Base-by-base conservation (phyloP, 2,797 vertebrate species). In the Enteromius afrohamiltoni region DNA sequence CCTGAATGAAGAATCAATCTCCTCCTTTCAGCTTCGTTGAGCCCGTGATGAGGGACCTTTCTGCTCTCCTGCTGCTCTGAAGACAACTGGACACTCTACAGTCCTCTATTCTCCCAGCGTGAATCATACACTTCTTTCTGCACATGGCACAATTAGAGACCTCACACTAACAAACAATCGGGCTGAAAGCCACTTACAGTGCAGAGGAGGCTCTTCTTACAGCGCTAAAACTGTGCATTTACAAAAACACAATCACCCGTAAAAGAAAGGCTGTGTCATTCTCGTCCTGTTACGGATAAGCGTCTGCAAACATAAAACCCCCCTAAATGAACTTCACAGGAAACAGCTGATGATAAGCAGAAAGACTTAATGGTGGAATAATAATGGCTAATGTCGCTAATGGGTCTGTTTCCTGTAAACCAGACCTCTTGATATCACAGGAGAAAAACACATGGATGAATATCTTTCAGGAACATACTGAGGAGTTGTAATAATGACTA, bases 351-450 rank as follows among this genome's bases (percentile, higher is more conserved):
- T 31, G n/a, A 16, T 3, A 21, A 9, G 29, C n/a, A 64, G 81
- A 77, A 34, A 49, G 34, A 34, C 17, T 69, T 68, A 7, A n/a
- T 60, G 3, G 53, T 60, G 3, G 53, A 11, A 53, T 68, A 64
- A 85, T 69, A 11, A 37, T 0, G 10, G 45, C 40, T 80, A 51
- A 80, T 62, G 23, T 45, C 31, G 19, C 51, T 80, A 80, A 85
- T 62, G 78, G 6, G 23, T 73, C 23, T n/a, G 29, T 13, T 75
- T 75, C 60, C 77, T 34, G 37, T 45, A 68, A 49, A 21, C 8
- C 68, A 29, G 75, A 68, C n/a, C 49, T 40, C 73, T 47, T 23
- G 49, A 55, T 31, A 34, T 62, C 9, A 47, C 31, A 1, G 14
- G 23, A 70, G 26, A 40, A 13, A 13, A 77, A 78, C 1, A 77